Percentiles rank a stretch among this genome's conserved stretches.
Conservation (phyloP, 2,797 vertebrate species). For the Buphagus erythrorhynchus region DNA sequence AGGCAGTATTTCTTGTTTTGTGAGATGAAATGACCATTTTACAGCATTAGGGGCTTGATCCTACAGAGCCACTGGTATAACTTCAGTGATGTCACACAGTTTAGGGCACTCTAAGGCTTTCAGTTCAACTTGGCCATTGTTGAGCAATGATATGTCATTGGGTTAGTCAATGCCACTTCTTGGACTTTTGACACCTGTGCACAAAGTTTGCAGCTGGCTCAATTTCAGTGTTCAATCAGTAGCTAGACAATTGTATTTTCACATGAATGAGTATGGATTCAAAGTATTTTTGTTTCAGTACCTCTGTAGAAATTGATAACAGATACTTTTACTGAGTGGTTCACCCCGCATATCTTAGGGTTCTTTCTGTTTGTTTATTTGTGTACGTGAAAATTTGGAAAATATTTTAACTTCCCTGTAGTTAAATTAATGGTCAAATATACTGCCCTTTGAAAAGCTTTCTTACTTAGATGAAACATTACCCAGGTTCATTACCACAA, state of each 20-base stretch:
- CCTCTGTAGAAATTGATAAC: slow-evolving; percentile 16
- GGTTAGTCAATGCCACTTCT: background rate
- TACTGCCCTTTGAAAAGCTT: slow-evolving; percentile 29
- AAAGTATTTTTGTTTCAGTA: slow-evolving; percentile 44
- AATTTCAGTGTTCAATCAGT: background rate
- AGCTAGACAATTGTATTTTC: slow-evolving; percentile 1
- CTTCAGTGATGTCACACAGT: background rate
- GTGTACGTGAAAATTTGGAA: background rate
- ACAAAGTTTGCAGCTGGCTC: background rate
- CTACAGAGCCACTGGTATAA: background rate
- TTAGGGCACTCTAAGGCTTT: background rate
- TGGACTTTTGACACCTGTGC: background rate
- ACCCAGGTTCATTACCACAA: slow-evolving; percentile 49
- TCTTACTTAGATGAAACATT: slow-evolving; percentile 52
- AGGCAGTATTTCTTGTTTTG: background rate
- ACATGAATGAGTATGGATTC: background rate
- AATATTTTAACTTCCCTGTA: slow-evolving; percentile 27
- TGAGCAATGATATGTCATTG: background rate
- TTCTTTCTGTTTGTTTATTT: slow-evolving; percentile 38
- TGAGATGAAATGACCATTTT: background rate
- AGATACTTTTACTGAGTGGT: slow-evolving; percentile 30
- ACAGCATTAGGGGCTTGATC: background rate
- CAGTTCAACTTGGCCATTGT: background rate
- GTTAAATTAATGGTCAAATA: slow-evolving; percentile 46
- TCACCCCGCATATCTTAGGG: background rate